Conservation (phyloP, 2,888 invertebrate genomes). For the Dynastes maya region DNA sequence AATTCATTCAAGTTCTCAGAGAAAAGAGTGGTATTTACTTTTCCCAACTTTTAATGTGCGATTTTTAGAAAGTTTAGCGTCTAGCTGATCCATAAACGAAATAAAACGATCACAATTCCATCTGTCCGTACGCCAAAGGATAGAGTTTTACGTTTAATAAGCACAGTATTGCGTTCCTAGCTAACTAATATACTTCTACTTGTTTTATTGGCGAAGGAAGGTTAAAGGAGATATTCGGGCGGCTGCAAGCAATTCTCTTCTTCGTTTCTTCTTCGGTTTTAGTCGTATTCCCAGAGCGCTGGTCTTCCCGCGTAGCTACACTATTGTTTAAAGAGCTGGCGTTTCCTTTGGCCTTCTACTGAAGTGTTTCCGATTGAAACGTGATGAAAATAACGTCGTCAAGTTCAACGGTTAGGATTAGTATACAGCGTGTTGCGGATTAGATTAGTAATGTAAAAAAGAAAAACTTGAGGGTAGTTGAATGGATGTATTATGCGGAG, state of each 20-base stretch:
- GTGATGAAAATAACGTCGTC: constrained; percentile 8
- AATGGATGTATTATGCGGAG: no score
- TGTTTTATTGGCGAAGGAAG: background rate
- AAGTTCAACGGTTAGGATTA: background rate
- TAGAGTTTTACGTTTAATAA: constrained; percentile 6
- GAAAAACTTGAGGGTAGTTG: no score
- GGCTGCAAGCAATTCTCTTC: background rate
- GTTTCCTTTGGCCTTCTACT: background rate
- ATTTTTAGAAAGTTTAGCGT: no score
- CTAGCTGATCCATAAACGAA: background rate
- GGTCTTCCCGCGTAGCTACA: background rate
- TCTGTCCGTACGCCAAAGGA: background rate
- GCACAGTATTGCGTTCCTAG: background rate
- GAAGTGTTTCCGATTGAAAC: constrained; percentile 2
- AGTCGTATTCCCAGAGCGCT: background rate
- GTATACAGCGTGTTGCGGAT: no score
- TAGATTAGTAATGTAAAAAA: no score
- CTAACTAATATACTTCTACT: background rate
- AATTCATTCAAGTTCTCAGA: no score
- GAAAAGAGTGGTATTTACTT: no score
- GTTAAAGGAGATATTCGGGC: background rate
- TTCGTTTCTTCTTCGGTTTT: background rate
- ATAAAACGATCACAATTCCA: constrained; percentile 14
- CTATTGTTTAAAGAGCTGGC: background rate
- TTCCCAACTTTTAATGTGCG: no score